These are phyloP conservation scores for Octomys mimax DNA, from an alignment of 2,797 vertebrate species.

Conservation along the genomic window DNA sequence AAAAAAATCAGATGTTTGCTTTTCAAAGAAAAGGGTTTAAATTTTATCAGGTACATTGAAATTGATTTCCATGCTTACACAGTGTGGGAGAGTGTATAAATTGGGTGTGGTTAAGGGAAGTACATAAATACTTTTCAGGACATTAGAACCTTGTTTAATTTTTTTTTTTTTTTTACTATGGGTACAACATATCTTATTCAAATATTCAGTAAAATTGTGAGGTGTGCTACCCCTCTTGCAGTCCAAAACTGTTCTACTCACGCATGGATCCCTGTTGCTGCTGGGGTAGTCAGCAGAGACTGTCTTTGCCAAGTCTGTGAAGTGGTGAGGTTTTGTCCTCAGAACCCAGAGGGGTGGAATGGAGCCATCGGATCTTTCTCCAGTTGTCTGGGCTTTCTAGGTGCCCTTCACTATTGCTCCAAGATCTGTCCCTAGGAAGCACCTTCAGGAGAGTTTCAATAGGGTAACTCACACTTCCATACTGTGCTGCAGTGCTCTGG, in stretches of 20 bases:
- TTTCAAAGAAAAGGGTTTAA: constrained; percentile 59
- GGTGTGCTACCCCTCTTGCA: neutral
- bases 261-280: neutral
- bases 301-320: neutral
- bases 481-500: neutral
- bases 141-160: constrained; percentile 8
- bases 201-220: neutral
- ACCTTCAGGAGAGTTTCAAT: neutral
- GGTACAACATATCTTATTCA: neutral
- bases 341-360: neutral
- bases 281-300: neutral
- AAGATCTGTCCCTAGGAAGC: neutral
- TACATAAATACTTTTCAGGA: constrained; percentile 40
- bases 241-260: constrained; percentile 24
- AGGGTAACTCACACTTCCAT: neutral
- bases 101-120: neutral
- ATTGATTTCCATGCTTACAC: constrained; percentile 53
- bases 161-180: constrained; percentile 27
- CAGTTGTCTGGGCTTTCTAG: neutral
- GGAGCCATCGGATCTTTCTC: neutral
- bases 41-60: constrained; percentile 58
- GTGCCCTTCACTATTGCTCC: neutral
- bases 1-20: constrained; percentile 68
- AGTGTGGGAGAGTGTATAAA: neutral
- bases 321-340: neutral